Percentiles rank a stretch among this genome's conserved stretches.
phyloP scores from a whole-genome alignment of 2,888 invertebrate genomes.

The Drosophila colorata region DNA sequence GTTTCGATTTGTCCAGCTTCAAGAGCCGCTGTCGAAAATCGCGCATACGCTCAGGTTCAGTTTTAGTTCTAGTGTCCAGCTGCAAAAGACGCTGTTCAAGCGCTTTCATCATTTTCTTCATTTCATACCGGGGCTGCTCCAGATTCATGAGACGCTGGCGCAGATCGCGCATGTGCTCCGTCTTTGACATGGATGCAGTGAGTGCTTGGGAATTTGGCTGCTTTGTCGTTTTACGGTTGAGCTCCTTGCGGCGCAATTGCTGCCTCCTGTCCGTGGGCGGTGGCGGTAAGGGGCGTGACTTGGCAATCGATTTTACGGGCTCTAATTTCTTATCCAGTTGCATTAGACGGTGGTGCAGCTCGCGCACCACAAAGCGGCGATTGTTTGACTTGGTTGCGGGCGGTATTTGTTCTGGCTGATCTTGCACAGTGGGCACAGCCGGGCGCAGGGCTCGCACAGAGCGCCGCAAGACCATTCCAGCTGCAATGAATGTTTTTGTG shows the following conservation, averaged over 20 bases:
- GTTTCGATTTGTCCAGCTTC: neutral
- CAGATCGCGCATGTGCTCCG: slow-evolving; percentile 29
- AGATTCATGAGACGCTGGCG: slow-evolving; percentile 36
- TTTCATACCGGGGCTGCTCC: no score
- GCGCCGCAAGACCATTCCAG: no score
- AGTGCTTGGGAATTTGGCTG: neutral
- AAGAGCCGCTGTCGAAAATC: slow-evolving; percentile 18
- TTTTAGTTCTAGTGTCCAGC: neutral
- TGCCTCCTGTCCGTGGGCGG: neutral
- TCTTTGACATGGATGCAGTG: neutral
- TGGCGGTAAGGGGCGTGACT: neutral
- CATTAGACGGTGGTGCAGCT: slow-evolving; percentile 18
- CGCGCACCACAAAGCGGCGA: slow-evolving; percentile 7
- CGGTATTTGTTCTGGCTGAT: no score
- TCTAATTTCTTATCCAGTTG: slow-evolving; percentile 17
- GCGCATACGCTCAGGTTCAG: neutral
- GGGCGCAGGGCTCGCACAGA: no score
- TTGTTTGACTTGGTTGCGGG: slow-evolving; percentile 18
- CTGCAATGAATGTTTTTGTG: neutral
- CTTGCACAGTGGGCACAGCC: neutral
- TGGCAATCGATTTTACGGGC: neutral
- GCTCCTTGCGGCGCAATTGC: neutral
- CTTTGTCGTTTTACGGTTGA: neutral
- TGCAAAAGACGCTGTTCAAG: neutral
- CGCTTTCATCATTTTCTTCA: neutral